Percentiles rank a stretch among this genome's conserved stretches.
Conservation (phyloP, 2,797 vertebrate species). For the Tadarida brasiliensis region DNA sequence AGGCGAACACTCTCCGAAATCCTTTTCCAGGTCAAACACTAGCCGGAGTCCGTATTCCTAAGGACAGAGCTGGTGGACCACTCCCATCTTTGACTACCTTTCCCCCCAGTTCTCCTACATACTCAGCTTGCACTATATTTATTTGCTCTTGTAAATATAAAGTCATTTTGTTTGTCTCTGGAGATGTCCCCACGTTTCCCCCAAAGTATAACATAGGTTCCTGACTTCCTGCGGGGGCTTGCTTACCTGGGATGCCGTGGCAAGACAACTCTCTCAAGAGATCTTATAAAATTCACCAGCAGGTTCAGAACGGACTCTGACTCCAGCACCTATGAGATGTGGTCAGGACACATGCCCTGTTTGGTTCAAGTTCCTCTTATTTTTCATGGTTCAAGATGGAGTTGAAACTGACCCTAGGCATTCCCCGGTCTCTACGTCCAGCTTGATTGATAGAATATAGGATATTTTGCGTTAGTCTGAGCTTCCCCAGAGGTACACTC, state of each 20-base stretch:
- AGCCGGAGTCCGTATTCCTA: neutral
- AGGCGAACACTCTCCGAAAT: slow-evolving; percentile 67
- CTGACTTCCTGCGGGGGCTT: neutral
- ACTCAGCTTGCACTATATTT: neutral
- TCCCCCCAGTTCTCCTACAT: neutral
- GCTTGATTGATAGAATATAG: neutral
- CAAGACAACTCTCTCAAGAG: neutral
- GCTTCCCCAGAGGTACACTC: neutral
- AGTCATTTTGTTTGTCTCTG: slow-evolving; percentile 42
- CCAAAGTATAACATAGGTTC: neutral
- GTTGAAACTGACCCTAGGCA: neutral
- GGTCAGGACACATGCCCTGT: neutral
- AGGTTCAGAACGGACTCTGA: neutral
- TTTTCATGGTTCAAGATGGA: neutral
- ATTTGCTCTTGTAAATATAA: slow-evolving; percentile 7
- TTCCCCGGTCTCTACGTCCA: neutral
- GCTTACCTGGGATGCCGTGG: neutral
- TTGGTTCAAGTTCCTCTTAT: neutral
- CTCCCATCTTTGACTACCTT: neutral
- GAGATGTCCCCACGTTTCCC: neutral
- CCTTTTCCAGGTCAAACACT: slow-evolving; percentile 19
- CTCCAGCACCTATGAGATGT: neutral
- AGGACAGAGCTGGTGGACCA: neutral
- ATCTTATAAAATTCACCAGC: neutral
- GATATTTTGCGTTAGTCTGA: slow-evolving; percentile 9